Evolutionary conservation across 2,888 invertebrate species (phyloP).

Genomic region (Synanthedon formicaeformis): DNA sequence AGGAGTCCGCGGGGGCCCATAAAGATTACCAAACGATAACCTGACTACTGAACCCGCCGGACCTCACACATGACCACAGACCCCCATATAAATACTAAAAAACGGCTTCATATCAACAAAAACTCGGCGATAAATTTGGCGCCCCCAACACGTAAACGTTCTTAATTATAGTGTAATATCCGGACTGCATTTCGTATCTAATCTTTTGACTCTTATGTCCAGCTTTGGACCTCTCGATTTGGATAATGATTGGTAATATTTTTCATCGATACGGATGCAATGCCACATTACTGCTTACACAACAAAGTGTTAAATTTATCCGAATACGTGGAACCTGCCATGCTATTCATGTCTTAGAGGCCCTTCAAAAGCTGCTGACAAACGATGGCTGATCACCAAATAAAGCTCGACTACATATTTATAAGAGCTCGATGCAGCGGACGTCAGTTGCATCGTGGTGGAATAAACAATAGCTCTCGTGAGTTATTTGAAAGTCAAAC

Average conservation of each 20-base stretch:
- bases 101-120: conserved; percentile 66
- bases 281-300: conserved; percentile 6
- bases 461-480: conserved; percentile 39
- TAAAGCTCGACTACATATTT: conserved; percentile 47
- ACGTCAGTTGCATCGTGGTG: conserved; percentile 34
- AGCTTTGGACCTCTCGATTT: conserved; percentile 20
- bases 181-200: conserved; percentile 56
- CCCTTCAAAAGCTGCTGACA: conserved; percentile 28
- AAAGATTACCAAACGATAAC: conserved; percentile 68
- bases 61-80: conserved; percentile 58
- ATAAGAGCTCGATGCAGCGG: conserved; percentile 37
- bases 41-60: conserved; percentile 55
- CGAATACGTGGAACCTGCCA: conserved; percentile 3
- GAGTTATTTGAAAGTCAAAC: conserved; percentile 52
- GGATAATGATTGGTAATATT: conserved; percentile 30
- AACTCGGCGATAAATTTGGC: conserved; percentile 69
- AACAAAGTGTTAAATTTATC: not conserved
- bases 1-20: conserved; percentile 58
- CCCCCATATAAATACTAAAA: conserved; percentile 59
- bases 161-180: conserved; percentile 68
- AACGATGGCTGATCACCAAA: conserved; percentile 40
- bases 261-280: conserved; percentile 37
- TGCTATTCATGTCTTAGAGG: conserved; percentile 22
- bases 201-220: conserved; percentile 52
- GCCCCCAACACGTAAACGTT: conserved; percentile 66